Evolutionary conservation across 92 coral and sea anemone genomes (phyloP).

Genomic region (Isaurus tuberculatus): DNA sequence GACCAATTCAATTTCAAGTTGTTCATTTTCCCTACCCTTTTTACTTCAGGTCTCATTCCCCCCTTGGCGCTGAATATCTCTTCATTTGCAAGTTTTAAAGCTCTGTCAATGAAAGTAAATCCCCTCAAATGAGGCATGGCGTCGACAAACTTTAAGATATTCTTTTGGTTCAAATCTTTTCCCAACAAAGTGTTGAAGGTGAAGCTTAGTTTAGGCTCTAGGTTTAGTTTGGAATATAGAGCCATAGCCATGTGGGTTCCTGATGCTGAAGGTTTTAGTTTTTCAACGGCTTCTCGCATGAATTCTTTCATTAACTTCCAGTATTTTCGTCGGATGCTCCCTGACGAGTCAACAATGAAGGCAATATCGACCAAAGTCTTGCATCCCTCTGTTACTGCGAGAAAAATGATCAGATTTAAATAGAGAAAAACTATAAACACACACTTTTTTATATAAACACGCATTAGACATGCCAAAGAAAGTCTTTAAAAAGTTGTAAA

Average conservation of each 20-base stretch:
- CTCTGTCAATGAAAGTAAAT: conserved; percentile 39
- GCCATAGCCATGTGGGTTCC: conserved; percentile 34
- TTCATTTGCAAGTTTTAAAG: conserved; percentile 25
- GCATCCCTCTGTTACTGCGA: background rate
- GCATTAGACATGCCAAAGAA: no score
- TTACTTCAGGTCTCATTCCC: conserved; percentile 61
- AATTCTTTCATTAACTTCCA: conserved; percentile 45
- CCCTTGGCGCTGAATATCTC: conserved; percentile 38
- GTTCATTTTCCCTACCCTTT: conserved; percentile 57
- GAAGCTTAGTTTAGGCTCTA: conserved; percentile 14
- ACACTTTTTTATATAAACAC: no score
- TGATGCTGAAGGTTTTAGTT: conserved; percentile 8
- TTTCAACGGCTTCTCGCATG: conserved; percentile 29
- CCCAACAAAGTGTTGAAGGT: conserved; percentile 30
- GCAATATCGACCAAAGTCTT: conserved; percentile 16
- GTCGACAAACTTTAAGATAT: conserved; percentile 6
- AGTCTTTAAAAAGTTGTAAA: no score
- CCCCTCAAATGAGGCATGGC: conserved; percentile 38
- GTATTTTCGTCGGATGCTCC: conserved; percentile 36
- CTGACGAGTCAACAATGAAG: conserved; percentile 35
- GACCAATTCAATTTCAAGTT: no score
- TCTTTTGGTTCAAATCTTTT: conserved; percentile 22
- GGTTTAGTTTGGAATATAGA: background rate
- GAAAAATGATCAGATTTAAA: background rate
- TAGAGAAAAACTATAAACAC: no score